Conservation (phyloP, 2,113 vertebrate species). For the Madoqua kirkii region DNA sequence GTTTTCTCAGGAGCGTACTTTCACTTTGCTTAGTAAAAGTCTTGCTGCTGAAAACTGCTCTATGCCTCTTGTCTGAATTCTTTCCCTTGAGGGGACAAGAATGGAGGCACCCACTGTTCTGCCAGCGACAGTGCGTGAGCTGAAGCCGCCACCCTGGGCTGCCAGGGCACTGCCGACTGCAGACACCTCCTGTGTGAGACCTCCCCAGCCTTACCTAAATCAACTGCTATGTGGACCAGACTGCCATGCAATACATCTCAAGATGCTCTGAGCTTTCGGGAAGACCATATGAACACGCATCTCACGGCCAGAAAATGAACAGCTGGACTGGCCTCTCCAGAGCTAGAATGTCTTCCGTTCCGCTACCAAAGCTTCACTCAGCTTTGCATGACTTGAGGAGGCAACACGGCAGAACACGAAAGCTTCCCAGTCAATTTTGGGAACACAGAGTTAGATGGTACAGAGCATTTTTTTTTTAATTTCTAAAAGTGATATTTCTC, state of each 20-base stretch:
- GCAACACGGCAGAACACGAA: accelerated
- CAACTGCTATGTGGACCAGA: not conserved
- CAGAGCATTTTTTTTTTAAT: not conserved
- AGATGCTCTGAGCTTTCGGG: not conserved
- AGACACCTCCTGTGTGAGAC: not conserved
- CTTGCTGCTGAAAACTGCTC: not conserved
- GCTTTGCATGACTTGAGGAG: not conserved
- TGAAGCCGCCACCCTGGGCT: not conserved
- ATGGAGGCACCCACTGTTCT: not conserved
- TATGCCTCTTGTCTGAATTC: not conserved
- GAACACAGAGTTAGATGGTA: not conserved
- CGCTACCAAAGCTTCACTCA: not conserved
- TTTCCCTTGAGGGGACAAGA: not conserved
- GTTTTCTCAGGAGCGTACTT: not conserved
- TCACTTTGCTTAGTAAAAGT: not conserved
- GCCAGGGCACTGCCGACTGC: no score
- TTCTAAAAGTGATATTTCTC: not conserved
- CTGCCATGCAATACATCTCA: not conserved
- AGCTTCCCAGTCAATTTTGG: not conserved
- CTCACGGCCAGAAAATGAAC: not conserved
- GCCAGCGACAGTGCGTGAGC: not conserved
- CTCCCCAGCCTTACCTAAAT: not conserved
- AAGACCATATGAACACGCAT: accelerated
- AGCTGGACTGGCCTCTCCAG: not conserved
- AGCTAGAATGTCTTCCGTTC: not conserved